Evolutionary conservation across 1,140 invertebrate genomes (phyloP).

Genomic region (Oedothorax gibbosus): DNA sequence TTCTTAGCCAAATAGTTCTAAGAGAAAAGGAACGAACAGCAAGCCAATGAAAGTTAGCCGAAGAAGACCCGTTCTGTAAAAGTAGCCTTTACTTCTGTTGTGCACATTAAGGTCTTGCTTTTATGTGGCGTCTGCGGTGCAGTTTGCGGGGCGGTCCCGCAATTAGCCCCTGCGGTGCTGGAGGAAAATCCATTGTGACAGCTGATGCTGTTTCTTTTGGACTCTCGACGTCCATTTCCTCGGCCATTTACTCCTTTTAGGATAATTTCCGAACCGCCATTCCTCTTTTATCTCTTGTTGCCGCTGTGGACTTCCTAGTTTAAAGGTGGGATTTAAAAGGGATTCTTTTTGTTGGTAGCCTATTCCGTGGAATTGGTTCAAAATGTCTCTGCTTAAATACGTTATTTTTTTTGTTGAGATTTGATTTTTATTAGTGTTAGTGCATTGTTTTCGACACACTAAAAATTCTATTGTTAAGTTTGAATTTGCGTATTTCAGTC

Average conservation of each 20-base stretch:
- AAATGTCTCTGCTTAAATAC: neutral
- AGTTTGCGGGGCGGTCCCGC: slow-evolving; percentile 51
- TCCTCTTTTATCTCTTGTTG: neutral
- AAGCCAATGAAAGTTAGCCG: too few species aligned
- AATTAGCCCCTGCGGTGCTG: slow-evolving; percentile 56
- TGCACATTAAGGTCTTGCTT: slow-evolving; percentile 20
- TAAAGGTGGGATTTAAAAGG: too few species aligned
- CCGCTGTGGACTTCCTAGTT: too few species aligned
- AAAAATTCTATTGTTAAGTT: too few species aligned
- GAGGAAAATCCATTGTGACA: slow-evolving; percentile 59
- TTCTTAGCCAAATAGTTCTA: too few species aligned
- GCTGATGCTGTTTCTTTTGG: slow-evolving; percentile 47
- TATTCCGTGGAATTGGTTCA: neutral
- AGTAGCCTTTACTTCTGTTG: too few species aligned
- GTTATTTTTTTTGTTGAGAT: neutral
- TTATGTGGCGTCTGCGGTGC: slow-evolving; percentile 57
- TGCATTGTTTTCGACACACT: too few species aligned
- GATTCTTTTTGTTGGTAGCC: too few species aligned
- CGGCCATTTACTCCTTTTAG: slow-evolving; percentile 57
- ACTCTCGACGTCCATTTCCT: slow-evolving; percentile 54
- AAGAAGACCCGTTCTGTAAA: too few species aligned
- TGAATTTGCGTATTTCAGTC: too few species aligned
- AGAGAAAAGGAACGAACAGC: too few species aligned
- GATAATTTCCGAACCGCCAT: slow-evolving; percentile 24
- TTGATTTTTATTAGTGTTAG: neutral